Evolutionary conservation across 30 jellyfish, hydroid and myxozoan genomes (phyloP).

Genomic region (Chrysaora quinquecirrha): DNA sequence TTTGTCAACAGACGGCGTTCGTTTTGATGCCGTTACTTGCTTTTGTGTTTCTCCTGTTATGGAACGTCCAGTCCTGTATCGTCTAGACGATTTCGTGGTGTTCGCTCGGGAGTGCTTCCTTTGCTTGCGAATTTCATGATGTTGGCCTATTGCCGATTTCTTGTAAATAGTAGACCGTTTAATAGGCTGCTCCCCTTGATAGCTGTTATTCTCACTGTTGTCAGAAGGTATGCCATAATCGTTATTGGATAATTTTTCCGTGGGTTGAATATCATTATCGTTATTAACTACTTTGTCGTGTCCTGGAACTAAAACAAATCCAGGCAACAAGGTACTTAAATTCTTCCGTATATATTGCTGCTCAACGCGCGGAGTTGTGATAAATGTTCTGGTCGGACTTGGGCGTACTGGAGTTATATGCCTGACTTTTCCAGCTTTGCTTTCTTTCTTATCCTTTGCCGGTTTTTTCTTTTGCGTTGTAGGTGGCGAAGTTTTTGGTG

Average conservation of each 20-base stretch:
- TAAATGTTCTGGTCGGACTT: background rate
- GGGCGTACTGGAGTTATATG: conserved; percentile 67
- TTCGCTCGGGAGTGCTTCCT: background rate
- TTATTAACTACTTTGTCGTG: conserved; percentile 24
- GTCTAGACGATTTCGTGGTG: background rate
- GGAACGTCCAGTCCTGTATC: background rate
- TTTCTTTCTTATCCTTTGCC: background rate
- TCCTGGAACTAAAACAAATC: conserved; percentile 63
- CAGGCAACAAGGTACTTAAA: conserved; percentile 63
- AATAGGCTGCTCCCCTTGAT: background rate
- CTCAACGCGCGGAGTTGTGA: background rate
- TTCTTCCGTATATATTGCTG: conserved; percentile 14
- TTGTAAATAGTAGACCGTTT: background rate
- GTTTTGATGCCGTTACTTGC: conserved; percentile 25
- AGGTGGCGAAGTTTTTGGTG: background rate
- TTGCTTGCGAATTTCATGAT: background rate
- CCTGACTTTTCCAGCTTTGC: conserved; percentile 26
- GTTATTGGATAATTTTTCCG: background rate
- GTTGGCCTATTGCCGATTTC: background rate
- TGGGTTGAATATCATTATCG: background rate
- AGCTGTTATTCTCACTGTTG: background rate
- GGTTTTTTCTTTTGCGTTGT: background rate
- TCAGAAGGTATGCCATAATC: background rate
- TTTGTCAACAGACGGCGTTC: conserved; percentile 21
- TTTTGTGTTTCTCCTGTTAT: background rate